These are phyloP conservation scores for Emydura subglobosa DNA, from an alignment of 2,113 vertebrate species.

Conservation along the genomic window DNA sequence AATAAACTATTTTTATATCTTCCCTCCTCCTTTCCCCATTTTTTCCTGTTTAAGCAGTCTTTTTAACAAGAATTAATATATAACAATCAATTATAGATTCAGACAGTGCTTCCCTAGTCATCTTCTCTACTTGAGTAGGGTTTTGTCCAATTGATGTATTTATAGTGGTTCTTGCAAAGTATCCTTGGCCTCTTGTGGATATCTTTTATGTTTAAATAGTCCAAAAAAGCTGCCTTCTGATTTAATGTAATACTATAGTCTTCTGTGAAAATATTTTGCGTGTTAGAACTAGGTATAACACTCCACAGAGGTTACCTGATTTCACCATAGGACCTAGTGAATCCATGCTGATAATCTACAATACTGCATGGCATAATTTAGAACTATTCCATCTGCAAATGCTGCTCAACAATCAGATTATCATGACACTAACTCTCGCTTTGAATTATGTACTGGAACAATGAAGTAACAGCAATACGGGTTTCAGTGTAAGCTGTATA, in stretches of 20 bases:
- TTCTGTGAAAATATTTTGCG: slow-evolving; percentile 22
- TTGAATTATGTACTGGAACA: neutral
- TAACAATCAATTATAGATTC: neutral
- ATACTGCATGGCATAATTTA: neutral
- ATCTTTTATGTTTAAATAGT: slow-evolving; percentile 13
- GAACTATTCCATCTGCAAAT: rapidly evolving
- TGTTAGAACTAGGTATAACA: slow-evolving; percentile 52
- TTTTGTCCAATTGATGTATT: slow-evolving; percentile 19
- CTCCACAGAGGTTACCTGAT: slow-evolving; percentile 39
- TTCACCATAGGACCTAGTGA: neutral
- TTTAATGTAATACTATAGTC: rapidly evolving
- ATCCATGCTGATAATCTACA: neutral
- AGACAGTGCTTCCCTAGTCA: neutral
- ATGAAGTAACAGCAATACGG: neutral
- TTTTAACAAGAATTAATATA: neutral
- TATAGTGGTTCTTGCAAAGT: slow-evolving; percentile 21
- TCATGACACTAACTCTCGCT: neutral
- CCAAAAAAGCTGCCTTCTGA: neutral
- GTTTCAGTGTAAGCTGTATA: neutral
- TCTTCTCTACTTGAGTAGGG: slow-evolving; percentile 1
- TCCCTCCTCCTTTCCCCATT: neutral
- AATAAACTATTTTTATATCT: neutral
- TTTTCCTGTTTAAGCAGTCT: slow-evolving; percentile 22
- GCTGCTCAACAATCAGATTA: neutral
- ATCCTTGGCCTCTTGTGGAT: slow-evolving; percentile 20